A percentile compares a stretch with the other conserved stretches of the same genome.
phyloP scores from a whole-genome alignment of 2,888 invertebrate genomes.

The Acleris holmiana region DNA sequence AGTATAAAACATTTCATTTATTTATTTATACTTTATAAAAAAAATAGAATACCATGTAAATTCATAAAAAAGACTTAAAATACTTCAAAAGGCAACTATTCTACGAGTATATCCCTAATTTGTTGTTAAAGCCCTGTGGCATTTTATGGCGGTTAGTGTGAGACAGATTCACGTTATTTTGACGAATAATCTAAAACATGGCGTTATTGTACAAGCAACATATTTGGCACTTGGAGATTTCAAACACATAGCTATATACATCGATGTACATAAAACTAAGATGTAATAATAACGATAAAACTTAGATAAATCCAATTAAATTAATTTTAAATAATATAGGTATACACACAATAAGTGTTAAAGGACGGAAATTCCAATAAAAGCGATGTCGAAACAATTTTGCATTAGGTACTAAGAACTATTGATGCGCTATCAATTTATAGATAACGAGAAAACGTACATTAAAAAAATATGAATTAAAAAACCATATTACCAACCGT shows the following conservation, averaged over 20 bases:
- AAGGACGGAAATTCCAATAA: conserved; percentile 25
- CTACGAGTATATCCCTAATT: conserved; percentile 13
- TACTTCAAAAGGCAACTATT: conserved; percentile 30
- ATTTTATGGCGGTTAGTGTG: conserved; percentile 22
- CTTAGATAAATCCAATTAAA: neutral
- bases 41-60: conserved; percentile 18
- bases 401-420: too few relatives aligned
- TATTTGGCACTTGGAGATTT: conserved; percentile 72
- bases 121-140: conserved; percentile 21
- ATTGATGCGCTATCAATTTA: too few relatives aligned
- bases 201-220: conserved; percentile 70
- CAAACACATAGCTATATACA: conserved; percentile 7
- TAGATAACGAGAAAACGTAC: too few relatives aligned
- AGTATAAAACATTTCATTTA: conserved; percentile 21
- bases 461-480: too few relatives aligned
- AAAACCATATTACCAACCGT: too few relatives aligned
- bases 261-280: conserved; percentile 6
- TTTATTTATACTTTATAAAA: conserved; percentile 20
- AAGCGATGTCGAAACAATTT: neutral
- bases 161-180: conserved; percentile 10
- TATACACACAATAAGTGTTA: neutral
- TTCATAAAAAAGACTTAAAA: conserved; percentile 29
- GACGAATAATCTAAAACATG: conserved; percentile 48
- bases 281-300: neutral
- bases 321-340: neutral